phyloP scores from a whole-genome alignment of 2,888 invertebrate species.

The Drosophila paucipuncta region DNA sequence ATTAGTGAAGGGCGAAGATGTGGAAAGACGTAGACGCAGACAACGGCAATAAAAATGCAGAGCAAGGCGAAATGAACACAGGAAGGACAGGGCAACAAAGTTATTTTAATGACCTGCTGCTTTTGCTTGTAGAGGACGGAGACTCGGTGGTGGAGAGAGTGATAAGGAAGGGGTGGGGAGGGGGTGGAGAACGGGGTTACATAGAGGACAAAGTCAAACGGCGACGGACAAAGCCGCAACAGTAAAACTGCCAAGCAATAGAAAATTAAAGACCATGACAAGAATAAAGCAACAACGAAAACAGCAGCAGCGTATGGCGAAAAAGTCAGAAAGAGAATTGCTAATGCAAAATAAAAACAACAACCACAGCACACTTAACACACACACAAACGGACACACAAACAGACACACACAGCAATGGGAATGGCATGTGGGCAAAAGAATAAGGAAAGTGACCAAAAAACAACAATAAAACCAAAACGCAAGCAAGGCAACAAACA shows the following conservation, averaged over 20 bases:
- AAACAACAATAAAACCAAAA: conserved; percentile 30
- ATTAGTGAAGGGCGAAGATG: conserved; percentile 55
- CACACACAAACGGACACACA: conserved; percentile 5
- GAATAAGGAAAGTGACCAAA: conserved; percentile 36
- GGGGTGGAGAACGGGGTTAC: neutral
- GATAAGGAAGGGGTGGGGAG: neutral
- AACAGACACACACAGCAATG: conserved; percentile 2
- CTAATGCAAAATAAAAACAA: conserved; percentile 48
- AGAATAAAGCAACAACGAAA: conserved; percentile 37
- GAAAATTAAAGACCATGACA: conserved; percentile 62
- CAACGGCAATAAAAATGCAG: conserved; percentile 69
- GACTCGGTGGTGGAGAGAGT: neutral
- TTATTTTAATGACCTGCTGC: conserved; percentile 78
- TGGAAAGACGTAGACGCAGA: conserved; percentile 44
- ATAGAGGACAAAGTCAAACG: conserved; percentile 40
- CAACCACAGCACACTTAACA: conserved; percentile 9
- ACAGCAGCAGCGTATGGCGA: conserved; percentile 25
- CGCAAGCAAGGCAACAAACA: conserved; percentile 35
- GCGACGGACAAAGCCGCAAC: conserved; percentile 56
- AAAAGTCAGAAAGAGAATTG: conserved; percentile 60
- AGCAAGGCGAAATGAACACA: conserved; percentile 60
- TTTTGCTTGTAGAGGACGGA: conserved; percentile 2
- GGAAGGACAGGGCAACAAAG: conserved; percentile 76
- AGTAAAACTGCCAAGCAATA: conserved; percentile 58
- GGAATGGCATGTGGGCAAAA: conserved; percentile 16